A percentile compares a stretch with the other conserved stretches of the same genome.
Evolutionary conservation across 1,140 invertebrate genomes (phyloP).

Genomic region (Drosophila jambulina): DNA sequence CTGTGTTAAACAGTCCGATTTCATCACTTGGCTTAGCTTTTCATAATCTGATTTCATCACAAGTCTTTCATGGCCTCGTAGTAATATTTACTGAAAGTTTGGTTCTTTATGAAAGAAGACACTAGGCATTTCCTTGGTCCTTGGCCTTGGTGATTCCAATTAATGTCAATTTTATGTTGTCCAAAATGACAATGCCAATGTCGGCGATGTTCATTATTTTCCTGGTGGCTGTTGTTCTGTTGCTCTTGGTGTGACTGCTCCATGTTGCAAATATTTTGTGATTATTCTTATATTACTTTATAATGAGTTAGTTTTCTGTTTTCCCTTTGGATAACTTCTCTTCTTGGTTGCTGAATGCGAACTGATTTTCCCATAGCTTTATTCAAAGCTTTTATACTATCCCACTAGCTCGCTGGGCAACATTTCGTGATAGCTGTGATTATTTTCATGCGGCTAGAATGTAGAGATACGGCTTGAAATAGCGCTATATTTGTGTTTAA

Average conservation of each 20-base stretch:
- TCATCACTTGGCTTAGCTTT: not conserved
- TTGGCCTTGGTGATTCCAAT: not conserved
- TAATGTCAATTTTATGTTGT: constrained; percentile 10
- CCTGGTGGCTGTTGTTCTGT: not conserved
- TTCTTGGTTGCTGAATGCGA: not conserved
- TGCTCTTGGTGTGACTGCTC: not conserved
- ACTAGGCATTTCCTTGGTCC: not conserved
- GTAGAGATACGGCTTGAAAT: not conserved
- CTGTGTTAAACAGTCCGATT: not conserved
- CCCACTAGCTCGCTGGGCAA: not conserved
- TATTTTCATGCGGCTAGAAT: constrained; percentile 2
- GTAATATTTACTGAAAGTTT: constrained; percentile 14
- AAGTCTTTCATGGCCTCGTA: constrained; percentile 13
- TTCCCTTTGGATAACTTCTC: not conserved
- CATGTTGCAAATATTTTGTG: not conserved
- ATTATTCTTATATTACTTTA: not conserved
- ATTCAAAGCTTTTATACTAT: not conserved
- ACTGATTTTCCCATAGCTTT: not conserved
- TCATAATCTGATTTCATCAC: not conserved
- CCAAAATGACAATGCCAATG: constrained; percentile 3
- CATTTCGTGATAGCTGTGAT: constrained; percentile 11
- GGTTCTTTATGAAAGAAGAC: not conserved
- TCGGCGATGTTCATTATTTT: not conserved
- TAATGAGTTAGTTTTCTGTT: not conserved
- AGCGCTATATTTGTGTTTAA: not conserved